Base-by-base conservation (phyloP, 37 sponge, comb jelly and placozoan species). In the Agelas oroides region DNA sequence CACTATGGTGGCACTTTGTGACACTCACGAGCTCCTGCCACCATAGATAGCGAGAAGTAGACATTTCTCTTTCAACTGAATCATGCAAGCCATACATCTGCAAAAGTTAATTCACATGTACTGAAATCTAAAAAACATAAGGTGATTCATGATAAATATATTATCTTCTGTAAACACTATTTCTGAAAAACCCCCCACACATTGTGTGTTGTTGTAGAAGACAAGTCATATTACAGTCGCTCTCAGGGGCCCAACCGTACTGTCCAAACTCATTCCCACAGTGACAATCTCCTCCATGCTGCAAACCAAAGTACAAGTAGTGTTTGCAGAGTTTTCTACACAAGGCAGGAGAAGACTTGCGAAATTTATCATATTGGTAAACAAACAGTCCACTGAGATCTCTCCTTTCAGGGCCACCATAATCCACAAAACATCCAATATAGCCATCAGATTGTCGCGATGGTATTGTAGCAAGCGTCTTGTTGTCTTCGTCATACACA, bases 401-500 rank as follows among this genome's bases (percentile, higher is more conserved):
- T 36, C 73, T 30, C 33, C 37, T 38, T 3, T 38, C 53, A 71
- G 46, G n/a, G n/a, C n/a, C n/a, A n/a, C n/a, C 46, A 71, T 19
- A 37, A 37, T 83, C 83, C 13, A 33, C 18, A 37, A 83, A 83
- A n/a, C 83, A 83, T 28, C 83, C 83, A 32, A 83, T 59, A 46
- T 83, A 83, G 5, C 83, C 83, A 59, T 69, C 39, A n/a, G n/a
- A n/a, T 13, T 14, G 18, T 38, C 72, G 28, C 20, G 73, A 34
- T 72, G 73, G 83, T 58, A 35, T 56, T 14, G 61, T 36, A 27
- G 73, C 28, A 34, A 72, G 72, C 0, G 83, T 72, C 39, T 28
- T 71, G 62, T 83, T 83, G n/a, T 58, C 73, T 40, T 83, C 83
- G 59, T 83, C 83, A 70, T 56, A 56, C 25, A 65, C 64, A 73